These are phyloP conservation scores for Sebastolobus altivelis DNA, from an alignment of 2,797 vertebrate species.

Conservation along the genomic window DNA sequence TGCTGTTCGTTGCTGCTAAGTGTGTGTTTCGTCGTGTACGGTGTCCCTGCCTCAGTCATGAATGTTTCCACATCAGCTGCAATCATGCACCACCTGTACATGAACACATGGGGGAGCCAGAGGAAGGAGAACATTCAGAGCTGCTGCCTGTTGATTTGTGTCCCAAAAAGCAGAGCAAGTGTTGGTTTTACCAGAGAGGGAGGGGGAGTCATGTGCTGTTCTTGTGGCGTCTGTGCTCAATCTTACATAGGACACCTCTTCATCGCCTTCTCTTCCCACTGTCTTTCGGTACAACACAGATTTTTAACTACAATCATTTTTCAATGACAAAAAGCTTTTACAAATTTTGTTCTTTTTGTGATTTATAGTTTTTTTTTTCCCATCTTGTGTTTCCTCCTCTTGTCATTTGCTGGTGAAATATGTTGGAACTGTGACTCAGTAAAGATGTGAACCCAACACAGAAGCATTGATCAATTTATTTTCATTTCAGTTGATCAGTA, in stretches of 20 bases:
- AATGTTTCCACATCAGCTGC: constrained; percentile 23
- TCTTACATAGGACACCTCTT: not conserved
- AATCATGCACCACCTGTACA: constrained; percentile 39
- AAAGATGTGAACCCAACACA: constrained; percentile 76
- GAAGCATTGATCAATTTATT: not conserved
- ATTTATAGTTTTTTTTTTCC: constrained; percentile 37
- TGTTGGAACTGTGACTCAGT: constrained; percentile 76
- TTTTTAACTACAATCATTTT: constrained; percentile 62
- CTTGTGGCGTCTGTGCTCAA: constrained; percentile 14
- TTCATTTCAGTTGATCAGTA: not conserved
- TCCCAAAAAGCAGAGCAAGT: constrained; percentile 7
- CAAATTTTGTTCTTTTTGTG: constrained; percentile 46
- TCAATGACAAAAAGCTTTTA: constrained; percentile 42
- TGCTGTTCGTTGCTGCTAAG: constrained; percentile 57
- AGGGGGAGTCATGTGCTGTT: not conserved
- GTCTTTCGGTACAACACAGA: constrained; percentile 40
- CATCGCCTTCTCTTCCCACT: constrained; percentile 8
- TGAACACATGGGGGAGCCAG: constrained; percentile 66
- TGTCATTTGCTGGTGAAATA: constrained; percentile 66
- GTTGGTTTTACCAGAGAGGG: not conserved
- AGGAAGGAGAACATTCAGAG: constrained; percentile 7
- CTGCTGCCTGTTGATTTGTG: constrained; percentile 4
- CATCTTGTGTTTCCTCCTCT: constrained; percentile 44
- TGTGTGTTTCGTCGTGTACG: constrained; percentile 46
- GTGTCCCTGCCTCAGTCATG: constrained; percentile 36